Evolutionary conservation across 2,888 invertebrate genomes (phyloP), one percentile per base, ranked within the genome.

Genomic region (Homarus gammarus): DNA sequence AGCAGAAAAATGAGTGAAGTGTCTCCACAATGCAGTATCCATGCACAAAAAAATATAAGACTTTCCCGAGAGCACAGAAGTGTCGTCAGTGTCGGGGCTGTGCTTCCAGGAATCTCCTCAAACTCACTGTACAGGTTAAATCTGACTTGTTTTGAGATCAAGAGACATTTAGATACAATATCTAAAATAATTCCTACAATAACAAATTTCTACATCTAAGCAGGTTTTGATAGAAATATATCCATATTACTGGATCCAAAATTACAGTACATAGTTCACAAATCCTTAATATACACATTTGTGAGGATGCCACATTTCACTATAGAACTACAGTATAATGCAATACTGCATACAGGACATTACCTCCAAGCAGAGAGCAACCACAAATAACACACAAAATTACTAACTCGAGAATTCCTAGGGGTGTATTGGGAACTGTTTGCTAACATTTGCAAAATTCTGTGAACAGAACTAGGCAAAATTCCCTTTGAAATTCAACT

Each of bases 71-170:
- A 51, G 75, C 51, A 61, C 61, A 51, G 40, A 31, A 33, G 79
- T 79, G 10, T 61, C 15, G 73, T 31, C 49, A 70, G 70, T 68
- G 70, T 70, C 44, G 44, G 38, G 70, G 22, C 83, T 44, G 40
- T 68, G 18, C 31, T 64, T 38, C 36, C 36, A 75, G 15, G 75
- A 49, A 61, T 51, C 75, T 72, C 61, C 84, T 84, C 56, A 84
- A 51, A 68, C 44, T 78, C 64, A 77, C 77, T 85, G 85, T 85
- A 85, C 85, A 85, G 31, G 64, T 68, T 85, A 61, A 77, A 77
- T 84, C 27, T 84, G 84, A 84, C 85, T 87, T 73, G 27, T 64
- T 88, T 78, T 89, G 88, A 89, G 88, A 89, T 89, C 88, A 89
- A 84, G 83, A 89, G 70, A 89, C 84, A 84, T 84, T 77, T 84